These are phyloP conservation scores for Norana najaformis DNA, from an alignment of 2,888 invertebrate species.

Conservation along the genomic window DNA sequence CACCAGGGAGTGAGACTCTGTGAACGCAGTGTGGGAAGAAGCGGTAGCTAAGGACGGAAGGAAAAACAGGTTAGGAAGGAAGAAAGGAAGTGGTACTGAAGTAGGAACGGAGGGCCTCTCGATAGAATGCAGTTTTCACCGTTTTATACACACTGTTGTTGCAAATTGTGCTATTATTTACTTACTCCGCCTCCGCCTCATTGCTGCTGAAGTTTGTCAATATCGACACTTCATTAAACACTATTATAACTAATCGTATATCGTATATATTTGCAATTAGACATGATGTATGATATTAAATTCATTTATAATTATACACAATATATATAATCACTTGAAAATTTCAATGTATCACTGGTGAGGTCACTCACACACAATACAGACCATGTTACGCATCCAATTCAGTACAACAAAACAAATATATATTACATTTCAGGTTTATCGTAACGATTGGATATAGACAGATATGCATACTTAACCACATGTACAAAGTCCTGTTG, in stretches of 20 bases:
- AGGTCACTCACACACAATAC: background rate
- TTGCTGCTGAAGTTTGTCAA: background rate
- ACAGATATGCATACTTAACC: background rate
- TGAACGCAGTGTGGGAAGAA: background rate
- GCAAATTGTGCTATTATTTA: too few relatives aligned
- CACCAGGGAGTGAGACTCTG: too few relatives aligned
- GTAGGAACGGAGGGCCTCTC: background rate
- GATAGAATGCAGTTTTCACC: too few relatives aligned
- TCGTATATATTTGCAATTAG: background rate
- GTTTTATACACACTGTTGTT: too few relatives aligned
- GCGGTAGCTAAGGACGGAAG: background rate
- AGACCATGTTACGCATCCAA: background rate
- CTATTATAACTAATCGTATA: too few relatives aligned
- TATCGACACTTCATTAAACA: background rate
- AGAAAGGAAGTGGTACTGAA: background rate
- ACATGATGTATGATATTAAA: too few relatives aligned
- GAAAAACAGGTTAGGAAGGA: background rate
- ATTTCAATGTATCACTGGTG: background rate
- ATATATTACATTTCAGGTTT: background rate
- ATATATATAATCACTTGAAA: too few relatives aligned
- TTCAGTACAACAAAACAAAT: background rate
- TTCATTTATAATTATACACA: too few relatives aligned
- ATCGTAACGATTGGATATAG: background rate
- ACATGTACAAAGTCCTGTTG: too few relatives aligned
- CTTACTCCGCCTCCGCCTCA: too few relatives aligned